Evolutionary conservation across 2,888 invertebrate genomes (phyloP).

Genomic region (Oeneis ivallda): DNA sequence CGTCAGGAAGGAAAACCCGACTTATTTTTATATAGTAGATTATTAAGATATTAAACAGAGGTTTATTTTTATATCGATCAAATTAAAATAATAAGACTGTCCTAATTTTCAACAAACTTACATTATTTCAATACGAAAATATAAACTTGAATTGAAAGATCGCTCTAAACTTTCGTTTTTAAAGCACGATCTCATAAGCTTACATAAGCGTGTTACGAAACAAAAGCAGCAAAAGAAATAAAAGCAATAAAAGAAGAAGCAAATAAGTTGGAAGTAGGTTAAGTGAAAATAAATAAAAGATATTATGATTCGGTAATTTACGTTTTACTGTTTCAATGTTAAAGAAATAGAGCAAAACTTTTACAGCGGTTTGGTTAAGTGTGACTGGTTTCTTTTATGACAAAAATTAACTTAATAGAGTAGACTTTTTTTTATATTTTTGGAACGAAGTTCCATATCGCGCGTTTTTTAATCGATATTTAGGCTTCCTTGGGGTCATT

Average conservation of each 20-base stretch:
- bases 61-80: too few species aligned
- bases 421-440: too few species aligned
- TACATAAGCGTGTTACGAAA: constrained; percentile 34
- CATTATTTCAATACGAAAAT: neutral
- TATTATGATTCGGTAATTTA: constrained; percentile 46
- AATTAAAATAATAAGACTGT: too few species aligned
- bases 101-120: neutral
- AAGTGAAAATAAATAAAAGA: constrained; percentile 40
- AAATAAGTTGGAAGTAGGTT: constrained; percentile 29
- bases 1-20: too few species aligned
- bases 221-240: constrained; percentile 30
- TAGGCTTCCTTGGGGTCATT: too few species aligned
- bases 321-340: constrained; percentile 47
- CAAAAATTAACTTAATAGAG: too few species aligned
- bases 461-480: too few species aligned
- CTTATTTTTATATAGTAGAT: too few species aligned
- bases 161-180: constrained; percentile 20
- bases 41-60: too few species aligned
- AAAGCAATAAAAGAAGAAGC: constrained; percentile 27
- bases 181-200: constrained; percentile 25
- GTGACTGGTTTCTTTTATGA: neutral
- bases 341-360: constrained; percentile 53
- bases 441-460: too few species aligned
- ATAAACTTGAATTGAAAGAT: constrained; percentile 12
- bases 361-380: constrained; percentile 25